These are phyloP conservation scores for Nannobrachium achirus DNA, from an alignment of 2,113 vertebrate species.

Conservation along the genomic window DNA sequence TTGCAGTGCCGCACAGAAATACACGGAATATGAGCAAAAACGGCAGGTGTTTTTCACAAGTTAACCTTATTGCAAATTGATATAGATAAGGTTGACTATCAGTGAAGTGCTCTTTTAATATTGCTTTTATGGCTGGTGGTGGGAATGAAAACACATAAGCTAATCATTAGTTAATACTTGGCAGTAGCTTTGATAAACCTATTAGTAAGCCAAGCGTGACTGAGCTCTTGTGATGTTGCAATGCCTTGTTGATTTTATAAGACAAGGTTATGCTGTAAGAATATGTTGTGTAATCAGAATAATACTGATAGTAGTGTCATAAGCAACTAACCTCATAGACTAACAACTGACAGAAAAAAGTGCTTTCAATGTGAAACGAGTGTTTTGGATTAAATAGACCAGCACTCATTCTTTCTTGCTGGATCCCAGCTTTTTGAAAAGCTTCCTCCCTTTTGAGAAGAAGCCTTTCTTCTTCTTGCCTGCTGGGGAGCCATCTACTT, in stretches of 20 bases:
- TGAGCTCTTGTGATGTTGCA: slow-evolving; percentile 35
- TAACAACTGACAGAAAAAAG: slow-evolving; percentile 54
- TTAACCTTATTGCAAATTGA: too few species aligned
- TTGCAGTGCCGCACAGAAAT: too few species aligned
- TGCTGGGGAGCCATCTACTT: slow-evolving; percentile 56
- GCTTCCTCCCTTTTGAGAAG: slow-evolving; percentile 91
- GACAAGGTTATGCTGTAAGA: slow-evolving; percentile 21
- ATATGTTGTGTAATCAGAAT: slow-evolving; percentile 26
- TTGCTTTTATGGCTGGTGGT: not conserved
- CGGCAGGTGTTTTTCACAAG: too few species aligned
- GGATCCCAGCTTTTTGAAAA: slow-evolving; percentile 89
- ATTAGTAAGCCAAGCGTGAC: slow-evolving; percentile 4
- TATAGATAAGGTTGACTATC: too few species aligned
- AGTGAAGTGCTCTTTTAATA: not conserved
- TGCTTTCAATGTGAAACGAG: slow-evolving; percentile 50
- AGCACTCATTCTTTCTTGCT: slow-evolving; percentile 85
- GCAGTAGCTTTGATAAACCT: slow-evolving; percentile 20
- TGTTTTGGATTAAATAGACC: slow-evolving; percentile 8
- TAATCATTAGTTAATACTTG: slow-evolving; percentile 31
- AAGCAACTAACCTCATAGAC: slow-evolving; percentile 20
- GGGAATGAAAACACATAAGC: slow-evolving; percentile 25
- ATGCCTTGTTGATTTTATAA: slow-evolving; percentile 9
- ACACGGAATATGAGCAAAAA: too few species aligned
- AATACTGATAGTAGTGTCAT: slow-evolving; percentile 27
- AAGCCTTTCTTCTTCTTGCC: slow-evolving; percentile 87